Evolutionary conservation across 2,888 invertebrate species (phyloP).

Genomic region (Trissolcus japonicus): DNA sequence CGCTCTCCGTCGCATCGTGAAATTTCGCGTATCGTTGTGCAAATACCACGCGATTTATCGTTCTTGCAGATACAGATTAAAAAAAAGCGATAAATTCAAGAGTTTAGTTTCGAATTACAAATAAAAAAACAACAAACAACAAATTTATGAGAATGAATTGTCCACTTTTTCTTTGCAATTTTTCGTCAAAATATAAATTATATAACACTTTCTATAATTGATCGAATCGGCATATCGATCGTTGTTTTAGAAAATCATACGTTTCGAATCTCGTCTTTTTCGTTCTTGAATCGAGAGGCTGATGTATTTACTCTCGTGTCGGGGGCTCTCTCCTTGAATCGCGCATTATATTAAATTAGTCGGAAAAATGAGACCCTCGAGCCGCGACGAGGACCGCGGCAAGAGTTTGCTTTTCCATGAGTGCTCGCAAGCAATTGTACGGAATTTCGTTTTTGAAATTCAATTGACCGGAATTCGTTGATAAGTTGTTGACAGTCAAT

Average conservation of each 20-base stretch:
- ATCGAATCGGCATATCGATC: too few relatives aligned
- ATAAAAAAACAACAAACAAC: not conserved
- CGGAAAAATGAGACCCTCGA: constrained; percentile 26
- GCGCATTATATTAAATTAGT: constrained; percentile 26
- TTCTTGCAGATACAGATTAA: constrained; percentile 3
- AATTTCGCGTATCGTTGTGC: constrained; percentile 23
- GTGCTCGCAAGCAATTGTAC: constrained; percentile 13
- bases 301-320: not conserved
- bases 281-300: too few relatives aligned
- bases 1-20: constrained; percentile 24
- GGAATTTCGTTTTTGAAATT: too few relatives aligned
- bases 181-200: too few relatives aligned
- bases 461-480: not conserved
- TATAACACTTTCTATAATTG: too few relatives aligned
- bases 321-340: constrained; percentile 7
- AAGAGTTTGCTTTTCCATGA: not conserved
- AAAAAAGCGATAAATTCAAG: too few relatives aligned
- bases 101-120: not conserved
- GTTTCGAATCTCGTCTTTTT: too few relatives aligned
- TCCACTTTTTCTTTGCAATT: too few relatives aligned
- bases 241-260: too few relatives aligned
- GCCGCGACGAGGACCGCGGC: not conserved
- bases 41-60: constrained; percentile 16
- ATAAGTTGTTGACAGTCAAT: constrained; percentile 5
- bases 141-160: not conserved